Evolutionary conservation across 2,888 invertebrate genomes (phyloP), one percentile per base, ranked within the genome.

Genomic region (Trisateles emortualis): DNA sequence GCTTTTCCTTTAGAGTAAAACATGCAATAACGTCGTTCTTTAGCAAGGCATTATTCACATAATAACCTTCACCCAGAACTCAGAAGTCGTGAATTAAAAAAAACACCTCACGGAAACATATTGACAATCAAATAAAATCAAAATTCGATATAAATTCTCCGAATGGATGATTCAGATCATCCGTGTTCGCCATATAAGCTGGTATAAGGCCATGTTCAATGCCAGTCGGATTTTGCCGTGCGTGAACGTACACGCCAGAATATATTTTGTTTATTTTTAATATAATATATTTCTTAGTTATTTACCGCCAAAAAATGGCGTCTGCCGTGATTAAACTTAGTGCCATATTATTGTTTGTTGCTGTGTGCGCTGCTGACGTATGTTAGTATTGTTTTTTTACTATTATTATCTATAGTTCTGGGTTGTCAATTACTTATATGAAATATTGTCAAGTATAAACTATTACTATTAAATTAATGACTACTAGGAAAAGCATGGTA

Each of bases 301-400:
- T 72, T 78, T 26, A 26, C 8, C 8, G 26, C 26, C 26, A 26
- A 26, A 26, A n/a, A 52, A 91, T 92, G 92, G 82, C 88, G 79
- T 88, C 89, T 67, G 81, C 86, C 79, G 88, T 91, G 84, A 81
- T 91, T 52, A 90, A 83, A 84, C 87, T 92, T 63, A 86, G 92
- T 92, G 92, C 85, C 81, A 78, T 92, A 81, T 78, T 92, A 59
- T 72, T 91, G 81, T 76, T 92, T 64, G 66, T 88, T 57, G 84
- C 79, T 67, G 82, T 80, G 56, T 83, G 83, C 69, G 70, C 76
- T 43, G 92, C 87, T 49, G 89, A 90, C 85, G 83, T 87, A 41
- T 86, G 92, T 92, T 73, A 82, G 91, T 91, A 59, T 58, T 36
- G 52, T 47, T 13, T 35, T 36, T 48, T 13, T 43, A 40, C 29